These are phyloP conservation scores for Papilio protenor DNA, from an alignment of 2,888 invertebrate genomes.

Conservation along the genomic window DNA sequence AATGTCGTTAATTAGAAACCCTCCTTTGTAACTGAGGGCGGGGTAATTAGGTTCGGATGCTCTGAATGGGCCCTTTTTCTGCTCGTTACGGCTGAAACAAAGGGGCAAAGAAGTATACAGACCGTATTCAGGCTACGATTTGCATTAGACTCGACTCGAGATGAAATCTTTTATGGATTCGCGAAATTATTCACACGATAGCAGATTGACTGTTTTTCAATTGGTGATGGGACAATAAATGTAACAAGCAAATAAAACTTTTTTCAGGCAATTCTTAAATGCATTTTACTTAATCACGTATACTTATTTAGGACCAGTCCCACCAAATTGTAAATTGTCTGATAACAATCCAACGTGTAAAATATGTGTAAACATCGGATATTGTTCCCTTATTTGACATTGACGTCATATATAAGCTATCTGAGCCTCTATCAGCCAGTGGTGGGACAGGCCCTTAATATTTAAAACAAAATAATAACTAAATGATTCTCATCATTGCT, in stretches of 20 bases:
- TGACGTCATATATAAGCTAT: too few relatives aligned
- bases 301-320: too few relatives aligned
- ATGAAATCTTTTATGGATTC: constrained; percentile 50
- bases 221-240: background rate
- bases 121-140: constrained; percentile 76
- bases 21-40: constrained; percentile 78
- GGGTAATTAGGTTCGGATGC: constrained; percentile 83
- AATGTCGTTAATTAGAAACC: constrained; percentile 84
- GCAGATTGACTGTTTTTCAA: constrained; percentile 35
- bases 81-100: constrained; percentile 83
- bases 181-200: constrained; percentile 33
- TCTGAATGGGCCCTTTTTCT: constrained; percentile 83
- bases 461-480: too few relatives aligned
- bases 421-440: too few relatives aligned
- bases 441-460: too few relatives aligned
- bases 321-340: too few relatives aligned
- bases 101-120: constrained; percentile 81
- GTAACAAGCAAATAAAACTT: background rate
- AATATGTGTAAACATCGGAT: too few relatives aligned
- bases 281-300: background rate
- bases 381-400: too few relatives aligned
- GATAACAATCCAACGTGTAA: too few relatives aligned
- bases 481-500: too few relatives aligned
- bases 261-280: background rate
- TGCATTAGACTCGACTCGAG: constrained; percentile 74